Percentiles rank a stretch among this genome's conserved stretches.
Conservation (phyloP, 2,888 invertebrate genomes). For the Chrysolina americana region DNA sequence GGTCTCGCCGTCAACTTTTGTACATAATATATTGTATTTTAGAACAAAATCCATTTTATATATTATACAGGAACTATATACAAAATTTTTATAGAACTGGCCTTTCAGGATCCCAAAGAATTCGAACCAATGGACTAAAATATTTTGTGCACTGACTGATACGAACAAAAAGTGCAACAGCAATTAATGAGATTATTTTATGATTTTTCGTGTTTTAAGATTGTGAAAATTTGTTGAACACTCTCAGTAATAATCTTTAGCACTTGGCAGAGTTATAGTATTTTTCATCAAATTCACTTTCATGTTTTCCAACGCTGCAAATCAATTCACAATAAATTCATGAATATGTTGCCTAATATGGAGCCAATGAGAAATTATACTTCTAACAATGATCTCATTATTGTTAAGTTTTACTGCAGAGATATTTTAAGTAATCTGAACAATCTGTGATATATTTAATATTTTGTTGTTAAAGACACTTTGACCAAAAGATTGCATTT, state of each 20-base stretch:
- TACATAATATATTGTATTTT: constrained; percentile 43
- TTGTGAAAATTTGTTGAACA: neutral
- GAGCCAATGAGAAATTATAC: constrained; percentile 3
- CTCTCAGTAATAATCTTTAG: neutral
- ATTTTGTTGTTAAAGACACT: constrained; percentile 34
- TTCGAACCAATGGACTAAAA: constrained; percentile 46
- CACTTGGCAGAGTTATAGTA: no score
- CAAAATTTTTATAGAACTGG: constrained; percentile 48
- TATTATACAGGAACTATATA: constrained; percentile 47
- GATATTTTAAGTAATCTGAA: constrained; percentile 42
- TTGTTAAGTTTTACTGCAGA: constrained; percentile 40
- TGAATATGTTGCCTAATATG: neutral
- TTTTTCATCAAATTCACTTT: no score
- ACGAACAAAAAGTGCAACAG: constrained; percentile 34
- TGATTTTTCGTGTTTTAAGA: constrained; percentile 26
- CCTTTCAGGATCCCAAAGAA: constrained; percentile 52
- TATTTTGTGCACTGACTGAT: constrained; percentile 41
- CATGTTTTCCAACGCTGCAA: neutral
- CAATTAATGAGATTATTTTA: constrained; percentile 34
- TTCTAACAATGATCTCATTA: constrained; percentile 32
- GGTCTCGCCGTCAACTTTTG: constrained; percentile 32
- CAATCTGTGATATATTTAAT: constrained; percentile 45
- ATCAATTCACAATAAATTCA: neutral
- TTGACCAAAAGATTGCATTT: constrained; percentile 28
- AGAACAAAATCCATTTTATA: constrained; percentile 45